phyloP scores from a whole-genome alignment of 2,797 vertebrate species.

The Intellagama lesueurii region DNA sequence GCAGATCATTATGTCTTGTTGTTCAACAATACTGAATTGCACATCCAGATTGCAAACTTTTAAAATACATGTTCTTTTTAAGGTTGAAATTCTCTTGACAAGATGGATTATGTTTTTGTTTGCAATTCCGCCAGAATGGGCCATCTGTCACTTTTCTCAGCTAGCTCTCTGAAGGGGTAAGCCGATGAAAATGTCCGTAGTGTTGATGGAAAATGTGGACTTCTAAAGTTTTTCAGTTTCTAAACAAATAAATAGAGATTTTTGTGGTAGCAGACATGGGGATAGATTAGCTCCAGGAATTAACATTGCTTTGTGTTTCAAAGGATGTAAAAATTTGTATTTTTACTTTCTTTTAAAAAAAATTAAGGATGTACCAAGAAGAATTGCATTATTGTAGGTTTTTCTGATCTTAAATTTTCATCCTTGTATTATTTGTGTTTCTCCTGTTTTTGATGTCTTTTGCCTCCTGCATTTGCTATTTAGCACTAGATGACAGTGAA shows the following conservation, averaged over 20 bases:
- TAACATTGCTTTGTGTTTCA: background rate
- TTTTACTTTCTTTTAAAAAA: too few relatives aligned
- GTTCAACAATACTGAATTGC: background rate
- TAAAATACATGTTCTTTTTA: background rate
- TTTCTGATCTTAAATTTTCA: too few relatives aligned
- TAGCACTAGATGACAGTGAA: too few relatives aligned
- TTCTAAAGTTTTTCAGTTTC: constrained; percentile 41
- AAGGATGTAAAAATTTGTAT: background rate
- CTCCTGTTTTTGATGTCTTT: too few relatives aligned
- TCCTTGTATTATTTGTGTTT: too few relatives aligned
- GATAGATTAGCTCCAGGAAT: background rate
- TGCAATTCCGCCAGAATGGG: constrained; percentile 29
- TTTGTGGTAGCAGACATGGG: constrained; percentile 16
- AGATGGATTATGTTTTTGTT: constrained; percentile 50
- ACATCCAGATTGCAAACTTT: too few relatives aligned
- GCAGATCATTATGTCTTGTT: background rate
- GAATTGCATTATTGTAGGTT: too few relatives aligned
- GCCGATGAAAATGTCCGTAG: constrained; percentile 37
- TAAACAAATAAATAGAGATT: constrained; percentile 37
- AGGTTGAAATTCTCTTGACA: constrained; percentile 47
- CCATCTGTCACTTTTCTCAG: constrained; percentile 59
- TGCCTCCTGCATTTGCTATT: too few relatives aligned
- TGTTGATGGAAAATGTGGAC: constrained; percentile 31
- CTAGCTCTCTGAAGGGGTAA: constrained; percentile 40
- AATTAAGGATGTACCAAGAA: too few relatives aligned